Conservation (phyloP, 2,888 invertebrate genomes). For the Amorpha juglandis region DNA sequence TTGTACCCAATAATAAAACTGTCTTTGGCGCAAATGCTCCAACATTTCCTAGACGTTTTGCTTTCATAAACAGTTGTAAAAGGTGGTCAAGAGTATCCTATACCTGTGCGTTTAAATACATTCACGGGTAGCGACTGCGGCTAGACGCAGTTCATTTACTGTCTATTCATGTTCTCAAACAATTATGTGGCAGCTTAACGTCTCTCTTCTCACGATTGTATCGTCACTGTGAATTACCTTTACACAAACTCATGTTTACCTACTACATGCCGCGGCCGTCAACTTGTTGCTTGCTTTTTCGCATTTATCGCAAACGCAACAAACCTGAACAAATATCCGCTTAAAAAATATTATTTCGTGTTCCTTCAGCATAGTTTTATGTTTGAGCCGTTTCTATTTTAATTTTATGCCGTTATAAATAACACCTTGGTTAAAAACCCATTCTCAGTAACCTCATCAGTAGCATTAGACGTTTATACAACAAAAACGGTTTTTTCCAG, state of each 20-base stretch:
- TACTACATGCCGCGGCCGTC: conserved; percentile 36
- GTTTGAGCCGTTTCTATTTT: neutral
- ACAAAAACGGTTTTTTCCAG: conserved; percentile 6
- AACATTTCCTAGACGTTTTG: conserved; percentile 6
- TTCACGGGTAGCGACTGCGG: conserved; percentile 47
- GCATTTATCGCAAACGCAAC: conserved; percentile 31
- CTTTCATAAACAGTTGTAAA: conserved; percentile 17
- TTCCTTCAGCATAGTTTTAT: neutral
- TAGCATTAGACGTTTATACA: neutral
- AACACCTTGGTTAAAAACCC: neutral
- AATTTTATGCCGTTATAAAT: conserved; percentile 5
- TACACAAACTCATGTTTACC: conserved; percentile 67
- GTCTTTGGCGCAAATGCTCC: neutral
- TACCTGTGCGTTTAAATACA: conserved; percentile 7
- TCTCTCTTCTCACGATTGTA: conserved; percentile 77
- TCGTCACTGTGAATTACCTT: conserved; percentile 61
- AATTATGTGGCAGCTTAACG: conserved; percentile 71
- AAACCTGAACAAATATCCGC: conserved; percentile 20
- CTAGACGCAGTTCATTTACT: conserved; percentile 63
- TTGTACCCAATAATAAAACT: neutral
- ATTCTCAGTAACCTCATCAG: conserved; percentile 17
- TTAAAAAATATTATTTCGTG: conserved; percentile 9
- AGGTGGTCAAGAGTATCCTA: conserved; percentile 4
- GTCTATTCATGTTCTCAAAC: conserved; percentile 68
- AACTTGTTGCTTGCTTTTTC: conserved; percentile 21